Evolutionary conservation across 2,888 invertebrate species (phyloP), one percentile per base, ranked within the genome.

Genomic region (Ceriagrion tenellum): DNA sequence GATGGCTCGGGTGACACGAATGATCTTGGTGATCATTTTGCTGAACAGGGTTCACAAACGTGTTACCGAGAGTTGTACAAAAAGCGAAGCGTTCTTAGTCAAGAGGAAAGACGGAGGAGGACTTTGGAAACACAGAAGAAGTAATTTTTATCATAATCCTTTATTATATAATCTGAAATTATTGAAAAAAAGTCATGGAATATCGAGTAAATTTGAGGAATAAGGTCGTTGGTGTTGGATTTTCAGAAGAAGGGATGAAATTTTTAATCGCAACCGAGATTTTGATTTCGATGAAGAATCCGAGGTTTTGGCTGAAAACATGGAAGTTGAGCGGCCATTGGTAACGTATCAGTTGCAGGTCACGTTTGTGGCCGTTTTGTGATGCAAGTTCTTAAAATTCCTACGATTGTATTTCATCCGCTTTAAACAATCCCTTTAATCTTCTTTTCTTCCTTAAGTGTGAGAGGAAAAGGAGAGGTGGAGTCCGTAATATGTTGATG

Each of bases 401-500:
- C 8, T 47, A 1, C 23, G 26, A 26, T 69, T 69, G 26, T 59
- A 69, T 69, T 20, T 2, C 10, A 69, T 69, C 69, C 10, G 40
- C 12, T 88, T 47, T 47, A 10, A 35, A n/a, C n/a, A 16, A n/a
- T 88, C 16, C 8, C n/a, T 47, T 63, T 26, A 13, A 18, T n/a
- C 16, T 35, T 93, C 1, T 4, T 55, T 74, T 30, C 30, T 74
- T 30, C 55, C 35, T 69, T 81, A 35, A 95, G 30, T n/a, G 40
- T 16, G 35, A 95, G n/a, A 95, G 95, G 69, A 95, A 95, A 95
- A 97, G 96, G 47, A 93, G 47, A 74, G 69, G 69, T 69, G 69
- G 69, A 47, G 74, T 93, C 96, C 96, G 96, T 63, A 97, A 98
- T 96, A 97, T 98, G 96, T 97, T 99, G 16, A 99, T 99, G 98